phyloP scores from a whole-genome alignment of 2,113 vertebrate genomes.

The Calidris pugnax region DNA sequence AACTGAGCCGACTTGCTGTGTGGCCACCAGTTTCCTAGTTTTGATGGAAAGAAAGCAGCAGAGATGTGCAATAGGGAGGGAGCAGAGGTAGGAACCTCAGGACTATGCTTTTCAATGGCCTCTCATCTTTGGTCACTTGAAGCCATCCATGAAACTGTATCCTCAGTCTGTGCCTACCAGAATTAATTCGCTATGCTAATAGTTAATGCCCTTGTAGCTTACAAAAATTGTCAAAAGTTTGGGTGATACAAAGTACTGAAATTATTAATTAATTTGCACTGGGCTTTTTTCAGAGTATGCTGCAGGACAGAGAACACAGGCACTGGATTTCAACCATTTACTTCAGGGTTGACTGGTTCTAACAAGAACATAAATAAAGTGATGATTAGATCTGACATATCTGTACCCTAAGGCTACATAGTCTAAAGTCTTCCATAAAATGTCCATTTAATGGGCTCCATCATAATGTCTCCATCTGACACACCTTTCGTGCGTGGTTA shows the following conservation, averaged over 20 bases:
- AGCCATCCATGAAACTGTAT: background rate
- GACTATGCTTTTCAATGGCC: background rate
- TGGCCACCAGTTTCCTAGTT: background rate
- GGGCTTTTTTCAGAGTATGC: background rate
- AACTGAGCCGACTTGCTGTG: background rate
- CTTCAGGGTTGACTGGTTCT: background rate
- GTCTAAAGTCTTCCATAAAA: conserved; percentile 35
- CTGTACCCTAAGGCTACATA: background rate
- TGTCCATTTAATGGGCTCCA: background rate
- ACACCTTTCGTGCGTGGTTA: background rate
- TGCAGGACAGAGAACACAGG: background rate
- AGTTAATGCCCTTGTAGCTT: background rate
- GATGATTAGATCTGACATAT: background rate
- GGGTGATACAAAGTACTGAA: background rate
- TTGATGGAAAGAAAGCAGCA: background rate
- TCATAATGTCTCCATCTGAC: conserved; percentile 15
- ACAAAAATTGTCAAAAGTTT: background rate
- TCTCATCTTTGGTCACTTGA: background rate
- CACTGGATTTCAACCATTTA: background rate
- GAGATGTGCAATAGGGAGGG: background rate
- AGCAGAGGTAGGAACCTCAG: background rate
- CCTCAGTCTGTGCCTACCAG: background rate
- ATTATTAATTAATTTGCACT: background rate
- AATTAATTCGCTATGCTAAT: background rate
- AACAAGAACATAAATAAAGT: background rate